Evolutionary conservation across 2,888 invertebrate species (phyloP), one percentile per base, ranked within the genome.

Genomic region (Caenorhabditis macrosperma): DNA sequence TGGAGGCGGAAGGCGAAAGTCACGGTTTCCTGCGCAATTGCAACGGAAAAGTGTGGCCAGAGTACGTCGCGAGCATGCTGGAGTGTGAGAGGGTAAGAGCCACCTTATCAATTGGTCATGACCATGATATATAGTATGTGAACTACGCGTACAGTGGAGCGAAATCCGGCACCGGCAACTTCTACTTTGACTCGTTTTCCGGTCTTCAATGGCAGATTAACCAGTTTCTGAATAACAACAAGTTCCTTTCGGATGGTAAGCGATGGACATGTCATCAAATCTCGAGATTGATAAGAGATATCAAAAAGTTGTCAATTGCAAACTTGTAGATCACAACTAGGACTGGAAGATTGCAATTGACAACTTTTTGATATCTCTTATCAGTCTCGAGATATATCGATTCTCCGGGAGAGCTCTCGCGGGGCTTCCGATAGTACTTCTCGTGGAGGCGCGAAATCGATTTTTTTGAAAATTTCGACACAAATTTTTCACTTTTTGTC

Each of bases 101-200:
- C 48, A 5, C 7, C 30, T 6, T 10, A n/a, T n/a, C 28, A 48
- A 48, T 9, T 17, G 30, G 35, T 30, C 24, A 17, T 41, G 24
- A 41, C n/a, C 22, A 7, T 30, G 3, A 24, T 24, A 41, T 86
- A 48, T 50, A 87, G 87, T 87, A 86, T 68, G 52, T 80, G 7
- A 88, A 88, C 81, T 85, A 82, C 46, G 88, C 88, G 2, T 88
- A 87, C 67, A 82, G 82, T 26, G 87, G 87, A 4, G 88, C 88
- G 2, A 83, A 83, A 30, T 85, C 85, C 5, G 87, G 86, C 1
- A 26, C 48, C 20, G 85, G 83, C 22, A 88, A 88, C 74, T 87
- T 87, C 54, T 88, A 88, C 59, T 88, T 88, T 48, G 82, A 80
- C 30, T 78, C 82, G n/a, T 88, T 87, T 82, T 86, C 86, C 6